Conservation (phyloP, 2,888 invertebrate genomes). For the Ectropis crepuscularia region DNA sequence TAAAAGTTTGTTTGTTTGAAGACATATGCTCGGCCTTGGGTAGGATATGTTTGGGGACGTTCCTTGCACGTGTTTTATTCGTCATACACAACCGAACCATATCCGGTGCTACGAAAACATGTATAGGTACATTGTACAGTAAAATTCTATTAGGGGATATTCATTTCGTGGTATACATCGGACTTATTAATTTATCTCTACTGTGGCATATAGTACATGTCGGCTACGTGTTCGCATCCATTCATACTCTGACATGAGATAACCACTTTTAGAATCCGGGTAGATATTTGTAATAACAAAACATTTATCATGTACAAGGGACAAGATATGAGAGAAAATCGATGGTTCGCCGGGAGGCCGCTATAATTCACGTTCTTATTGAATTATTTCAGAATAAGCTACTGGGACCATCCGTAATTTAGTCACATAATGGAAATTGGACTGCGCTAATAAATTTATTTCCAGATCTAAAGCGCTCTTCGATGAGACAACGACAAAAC, state of each 20-base stretch:
- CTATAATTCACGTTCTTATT: slow-evolving; percentile 29
- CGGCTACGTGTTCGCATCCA: slow-evolving; percentile 31
- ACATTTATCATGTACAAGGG: slow-evolving; percentile 22
- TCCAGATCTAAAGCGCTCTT: neutral
- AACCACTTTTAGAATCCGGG: slow-evolving; percentile 41
- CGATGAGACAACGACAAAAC: slow-evolving; percentile 3
- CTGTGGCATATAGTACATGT: slow-evolving; percentile 27
- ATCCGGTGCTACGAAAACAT: slow-evolving; percentile 48
- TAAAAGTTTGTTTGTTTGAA: slow-evolving; percentile 54
- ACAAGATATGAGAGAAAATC: slow-evolving; percentile 19
- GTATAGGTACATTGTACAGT: slow-evolving; percentile 16
- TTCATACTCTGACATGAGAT: slow-evolving; percentile 37
- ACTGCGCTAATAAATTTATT: slow-evolving; percentile 2
- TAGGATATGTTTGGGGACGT: slow-evolving; percentile 54
- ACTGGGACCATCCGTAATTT: slow-evolving; percentile 31
- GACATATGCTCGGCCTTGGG: slow-evolving; percentile 66
- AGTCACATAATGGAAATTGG: slow-evolving; percentile 16
- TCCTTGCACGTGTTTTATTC: slow-evolving; percentile 61
- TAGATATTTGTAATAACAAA: slow-evolving; percentile 27
- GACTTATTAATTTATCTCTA: slow-evolving; percentile 12
- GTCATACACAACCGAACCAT: slow-evolving; percentile 52
- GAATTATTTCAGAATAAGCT: slow-evolving; percentile 30
- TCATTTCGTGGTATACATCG: slow-evolving; percentile 10
- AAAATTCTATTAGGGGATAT: slow-evolving; percentile 19
- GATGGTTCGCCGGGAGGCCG: slow-evolving; percentile 18